Evolutionary conservation across 2,113 vertebrate genomes (phyloP), one percentile per base, ranked within the genome.

Genomic region (Todiramphus chloris): DNA sequence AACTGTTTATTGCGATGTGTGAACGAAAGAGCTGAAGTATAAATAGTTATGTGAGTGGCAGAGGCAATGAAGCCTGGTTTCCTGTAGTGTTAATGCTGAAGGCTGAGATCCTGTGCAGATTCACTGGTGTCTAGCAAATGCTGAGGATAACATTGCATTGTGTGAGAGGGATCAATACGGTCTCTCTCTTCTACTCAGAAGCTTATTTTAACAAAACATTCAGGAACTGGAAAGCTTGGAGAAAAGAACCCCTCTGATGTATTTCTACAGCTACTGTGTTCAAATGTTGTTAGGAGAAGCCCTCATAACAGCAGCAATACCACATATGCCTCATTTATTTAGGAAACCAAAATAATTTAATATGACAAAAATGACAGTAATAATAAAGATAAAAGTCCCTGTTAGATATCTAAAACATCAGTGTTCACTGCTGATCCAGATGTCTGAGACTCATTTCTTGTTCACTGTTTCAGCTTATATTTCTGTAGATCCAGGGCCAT

Each of bases 41-140:
- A 91, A 96, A 96, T 88, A 95, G 77, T 30, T 13, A 69, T 63
- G 76, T 94, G 94, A 97, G 91, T 96, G 96, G 94, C 96, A 96
- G 91, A 46, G 75, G 93, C 84, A 96, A 96, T 89, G 93, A 69
- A 96, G 94, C 95, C 70, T 96, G 81, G 46, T 27, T 96, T 96
- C 93, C 89, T 95, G 95, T 18, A 69, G 74, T 19, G 89, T 2
- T 85, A 73, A 31, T 41, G 58, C 81, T 76, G 87, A 56, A 94
- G 89, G 69, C 66, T 89, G 70, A 37, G 93, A 87, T 95, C 91
- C 89, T 6, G 2, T 64, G 83, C 4, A 9, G 91, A 91, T 95
- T 91, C 78, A 87, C 58, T 24, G 48, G 53, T 93, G 81, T 85
- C 89, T 27, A 60, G 91, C 58, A 56, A 96, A 92, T 4, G 16